A percentile compares a stretch with the other conserved stretches of the same genome.
phyloP scores from a whole-genome alignment of 2,888 invertebrate species.

The Apodemia duryi region DNA sequence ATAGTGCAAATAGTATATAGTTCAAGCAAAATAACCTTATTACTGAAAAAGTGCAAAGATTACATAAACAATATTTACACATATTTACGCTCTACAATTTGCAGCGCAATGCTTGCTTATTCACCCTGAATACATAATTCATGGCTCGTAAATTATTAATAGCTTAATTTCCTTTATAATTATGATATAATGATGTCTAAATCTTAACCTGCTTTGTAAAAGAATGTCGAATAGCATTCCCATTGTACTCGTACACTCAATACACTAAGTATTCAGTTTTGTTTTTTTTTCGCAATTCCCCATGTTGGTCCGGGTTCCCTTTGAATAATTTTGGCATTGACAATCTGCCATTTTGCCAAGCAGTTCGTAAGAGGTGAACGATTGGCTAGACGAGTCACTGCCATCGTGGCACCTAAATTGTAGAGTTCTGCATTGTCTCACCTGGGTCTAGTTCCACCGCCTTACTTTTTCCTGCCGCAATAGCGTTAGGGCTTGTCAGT shows the following conservation, averaged over 20 bases:
- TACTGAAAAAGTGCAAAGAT: background rate
- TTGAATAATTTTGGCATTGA: too few species aligned
- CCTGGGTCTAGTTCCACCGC: too few species aligned
- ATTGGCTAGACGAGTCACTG: too few species aligned
- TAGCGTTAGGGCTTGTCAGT: too few species aligned
- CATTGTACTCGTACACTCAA: background rate
- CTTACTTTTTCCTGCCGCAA: too few species aligned
- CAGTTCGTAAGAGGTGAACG: too few species aligned
- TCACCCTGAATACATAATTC: slow-evolving; percentile 13
- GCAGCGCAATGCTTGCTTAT: background rate
- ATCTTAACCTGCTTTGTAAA: background rate
- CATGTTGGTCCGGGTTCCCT: too few species aligned
- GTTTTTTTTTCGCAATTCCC: too few species aligned
- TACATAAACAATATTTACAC: slow-evolving; percentile 5
- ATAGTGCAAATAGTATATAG: too few species aligned
- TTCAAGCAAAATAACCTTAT: background rate
- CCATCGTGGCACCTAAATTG: too few species aligned
- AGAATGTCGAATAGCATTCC: background rate
- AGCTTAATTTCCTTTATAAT: background rate
- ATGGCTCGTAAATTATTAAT: background rate
- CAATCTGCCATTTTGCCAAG: too few species aligned
- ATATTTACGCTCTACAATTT: slow-evolving; percentile 11
- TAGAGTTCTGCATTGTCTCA: too few species aligned
- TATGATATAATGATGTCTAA: background rate
- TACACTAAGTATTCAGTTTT: background rate